phyloP scores from a whole-genome alignment of 1,140 invertebrate species.

The Scaptomyza hsui region DNA sequence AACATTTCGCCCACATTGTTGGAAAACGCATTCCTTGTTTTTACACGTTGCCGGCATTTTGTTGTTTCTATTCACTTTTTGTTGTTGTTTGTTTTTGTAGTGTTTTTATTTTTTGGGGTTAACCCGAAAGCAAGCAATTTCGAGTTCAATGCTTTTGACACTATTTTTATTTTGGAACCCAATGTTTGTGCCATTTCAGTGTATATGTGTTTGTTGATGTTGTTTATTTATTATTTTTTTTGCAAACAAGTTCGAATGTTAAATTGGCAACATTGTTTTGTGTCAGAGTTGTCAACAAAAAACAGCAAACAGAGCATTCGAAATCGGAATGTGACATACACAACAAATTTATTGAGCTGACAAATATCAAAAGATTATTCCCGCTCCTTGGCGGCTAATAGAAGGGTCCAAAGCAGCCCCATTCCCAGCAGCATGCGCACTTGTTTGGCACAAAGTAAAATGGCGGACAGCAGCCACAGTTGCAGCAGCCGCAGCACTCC shows the following conservation, averaged over 20 bases:
- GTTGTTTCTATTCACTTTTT: slow-evolving; percentile 20
- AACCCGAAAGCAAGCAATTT: slow-evolving; percentile 57
- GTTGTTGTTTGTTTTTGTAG: slow-evolving; percentile 27
- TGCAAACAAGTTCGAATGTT: slow-evolving; percentile 43
- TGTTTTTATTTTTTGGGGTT: slow-evolving; percentile 23
- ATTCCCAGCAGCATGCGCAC: slow-evolving; percentile 60
- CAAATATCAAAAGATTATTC: slow-evolving; percentile 49
- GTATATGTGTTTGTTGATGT: not conserved
- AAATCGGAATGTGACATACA: slow-evolving; percentile 31
- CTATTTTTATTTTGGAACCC: not conserved
- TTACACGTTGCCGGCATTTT: slow-evolving; percentile 38
- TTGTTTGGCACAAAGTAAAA: slow-evolving; percentile 60
- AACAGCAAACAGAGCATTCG: not conserved
- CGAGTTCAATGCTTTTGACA: slow-evolving; percentile 33
- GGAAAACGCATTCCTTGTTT: slow-evolving; percentile 29
- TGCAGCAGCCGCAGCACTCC: slow-evolving; percentile 44
- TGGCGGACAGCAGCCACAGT: slow-evolving; percentile 46
- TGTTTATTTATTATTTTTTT: not conserved
- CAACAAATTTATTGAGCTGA: slow-evolving; percentile 67
- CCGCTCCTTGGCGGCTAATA: slow-evolving; percentile 52
- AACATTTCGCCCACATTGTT: slow-evolving; percentile 20
- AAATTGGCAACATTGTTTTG: slow-evolving; percentile 55
- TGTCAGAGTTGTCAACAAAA: slow-evolving; percentile 39
- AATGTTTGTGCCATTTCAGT: slow-evolving; percentile 33
- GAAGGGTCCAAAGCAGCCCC: slow-evolving; percentile 60